These are phyloP conservation scores for Diarsia mendica DNA, from an alignment of 2,888 invertebrate species.

Conservation along the genomic window DNA sequence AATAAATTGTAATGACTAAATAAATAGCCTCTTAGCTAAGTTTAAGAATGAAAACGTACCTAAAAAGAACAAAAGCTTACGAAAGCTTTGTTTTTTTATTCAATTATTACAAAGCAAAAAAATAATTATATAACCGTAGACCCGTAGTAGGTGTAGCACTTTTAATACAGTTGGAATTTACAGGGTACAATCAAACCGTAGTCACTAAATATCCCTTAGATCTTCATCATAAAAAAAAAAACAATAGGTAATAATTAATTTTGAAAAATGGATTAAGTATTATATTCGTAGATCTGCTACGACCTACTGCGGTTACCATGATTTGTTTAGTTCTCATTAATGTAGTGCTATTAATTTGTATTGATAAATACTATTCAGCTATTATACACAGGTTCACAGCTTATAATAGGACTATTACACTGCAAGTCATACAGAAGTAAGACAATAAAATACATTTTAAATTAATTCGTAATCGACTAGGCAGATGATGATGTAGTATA, in stretches of 20 bases:
- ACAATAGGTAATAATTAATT: too few relatives aligned
- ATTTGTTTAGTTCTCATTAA: not conserved
- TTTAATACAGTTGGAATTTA: too few relatives aligned
- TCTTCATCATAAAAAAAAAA: too few relatives aligned
- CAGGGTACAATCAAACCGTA: too few relatives aligned
- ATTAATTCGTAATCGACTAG: conserved; percentile 55
- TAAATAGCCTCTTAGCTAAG: conserved; percentile 58
- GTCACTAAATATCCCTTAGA: too few relatives aligned
- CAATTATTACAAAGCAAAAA: not conserved
- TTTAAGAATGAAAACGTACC: conserved; percentile 4
- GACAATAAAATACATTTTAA: conserved; percentile 19
- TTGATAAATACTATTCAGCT: conserved; percentile 14
- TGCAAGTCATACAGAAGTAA: conserved; percentile 17
- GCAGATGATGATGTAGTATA: conserved; percentile 5
- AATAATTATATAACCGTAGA: too few relatives aligned
- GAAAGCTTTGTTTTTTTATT: not conserved
- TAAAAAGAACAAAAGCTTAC: not conserved
- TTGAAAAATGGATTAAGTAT: too few relatives aligned
- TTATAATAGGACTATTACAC: conserved; percentile 7
- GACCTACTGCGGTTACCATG: not conserved
- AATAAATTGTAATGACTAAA: conserved; percentile 44
- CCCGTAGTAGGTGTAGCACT: not conserved
- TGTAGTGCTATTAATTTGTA: not conserved
- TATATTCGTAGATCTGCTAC: not conserved
- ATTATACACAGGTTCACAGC: conserved; percentile 33